Base-by-base conservation (phyloP, 2,888 invertebrate species). In the Calameuta filiformis region DNA sequence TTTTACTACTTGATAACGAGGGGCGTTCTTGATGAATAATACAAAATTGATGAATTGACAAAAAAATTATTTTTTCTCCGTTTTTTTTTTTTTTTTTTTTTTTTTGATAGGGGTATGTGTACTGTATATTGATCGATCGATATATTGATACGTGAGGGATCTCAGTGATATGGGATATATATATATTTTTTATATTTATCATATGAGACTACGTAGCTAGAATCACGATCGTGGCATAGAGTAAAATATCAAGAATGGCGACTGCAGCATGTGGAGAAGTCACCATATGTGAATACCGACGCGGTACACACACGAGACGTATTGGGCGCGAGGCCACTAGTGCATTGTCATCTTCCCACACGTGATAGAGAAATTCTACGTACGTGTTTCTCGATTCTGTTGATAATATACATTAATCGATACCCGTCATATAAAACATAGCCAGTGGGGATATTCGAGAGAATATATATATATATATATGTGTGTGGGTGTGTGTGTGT, bases 261-360 rank as follows among this genome's bases (percentile, higher is more conserved):
- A 56, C 56, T 56, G 0, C 40, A 23, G 56, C 56, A 56, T 23
- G 56, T 56, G 56, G 56, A 56, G 23, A 56, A 56, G 56, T 56
- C 40, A 23, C 56, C 9, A 6, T 56, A 23, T 23, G 56, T 56
- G 56, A 56, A 9, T 23, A 56, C 6, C 23, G 6, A 56, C 77
- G 82, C 79, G 82, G 81, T 79, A 76, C n/a, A 68, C 79, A 80
- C 81, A 77, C 81, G 81, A 84, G 81, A 78, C 82, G 82, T 86
- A 87, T 87, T 85, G 87, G 81, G 87, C 86, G 85, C 87, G 87
- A 87, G 87, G 87, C 84, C 87, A 83, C 80, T 81, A 81, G 87
- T 88, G 84, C 88, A 88, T 88, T 87, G 87, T 88, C 87, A 86
- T 87, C 87, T 85, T 88, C 87, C 87, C 85, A 87, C 87, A 85